A percentile compares a stretch with the other conserved stretches of the same genome.
phyloP scores from a whole-genome alignment of 92 coral and sea anemone species.

The Chrysogorgia sp. region DNA sequence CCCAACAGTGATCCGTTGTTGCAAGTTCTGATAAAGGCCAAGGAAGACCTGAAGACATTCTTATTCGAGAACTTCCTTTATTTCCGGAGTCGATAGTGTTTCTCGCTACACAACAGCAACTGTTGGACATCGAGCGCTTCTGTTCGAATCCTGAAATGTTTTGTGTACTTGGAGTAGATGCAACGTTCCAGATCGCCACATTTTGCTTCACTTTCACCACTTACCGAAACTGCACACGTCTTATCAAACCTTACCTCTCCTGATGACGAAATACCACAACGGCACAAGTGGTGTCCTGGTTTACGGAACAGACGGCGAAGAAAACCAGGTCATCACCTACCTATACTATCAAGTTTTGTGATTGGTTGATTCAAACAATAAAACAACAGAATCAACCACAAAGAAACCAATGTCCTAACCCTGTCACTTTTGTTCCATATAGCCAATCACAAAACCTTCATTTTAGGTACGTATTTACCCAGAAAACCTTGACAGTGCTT shows the following conservation, averaged over 20 bases:
- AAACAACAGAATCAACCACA: too few species aligned
- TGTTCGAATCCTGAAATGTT: constrained; percentile 56
- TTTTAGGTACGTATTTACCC: too few species aligned
- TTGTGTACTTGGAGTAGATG: constrained; percentile 61
- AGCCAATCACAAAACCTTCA: too few species aligned
- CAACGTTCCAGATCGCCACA: constrained; percentile 55
- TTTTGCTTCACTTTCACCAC: constrained; percentile 58
- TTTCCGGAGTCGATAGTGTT: constrained; percentile 60
- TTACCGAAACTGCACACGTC: constrained; percentile 43
- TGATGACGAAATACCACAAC: constrained; percentile 29
- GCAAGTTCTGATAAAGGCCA: constrained; percentile 51
- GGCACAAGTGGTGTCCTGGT: constrained; percentile 8
- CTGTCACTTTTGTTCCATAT: too few species aligned
- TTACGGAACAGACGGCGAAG: constrained; percentile 32
- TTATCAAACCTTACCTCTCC: constrained; percentile 13
- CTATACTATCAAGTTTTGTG: too few species aligned
- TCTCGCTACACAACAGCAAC: constrained; percentile 63
- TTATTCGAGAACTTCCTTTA: constrained; percentile 58
- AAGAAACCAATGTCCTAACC: too few species aligned
- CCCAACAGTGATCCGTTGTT: constrained; percentile 48
- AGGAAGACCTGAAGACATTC: constrained; percentile 45
- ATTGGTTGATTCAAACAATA: too few species aligned
- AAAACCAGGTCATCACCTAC: neutral
- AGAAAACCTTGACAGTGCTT: too few species aligned
- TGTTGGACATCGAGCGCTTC: constrained; percentile 54